Percentiles rank a stretch among this genome's conserved stretches.
phyloP scores from a whole-genome alignment of 1,140 invertebrate species.

The Drosophila nebulosa region DNA sequence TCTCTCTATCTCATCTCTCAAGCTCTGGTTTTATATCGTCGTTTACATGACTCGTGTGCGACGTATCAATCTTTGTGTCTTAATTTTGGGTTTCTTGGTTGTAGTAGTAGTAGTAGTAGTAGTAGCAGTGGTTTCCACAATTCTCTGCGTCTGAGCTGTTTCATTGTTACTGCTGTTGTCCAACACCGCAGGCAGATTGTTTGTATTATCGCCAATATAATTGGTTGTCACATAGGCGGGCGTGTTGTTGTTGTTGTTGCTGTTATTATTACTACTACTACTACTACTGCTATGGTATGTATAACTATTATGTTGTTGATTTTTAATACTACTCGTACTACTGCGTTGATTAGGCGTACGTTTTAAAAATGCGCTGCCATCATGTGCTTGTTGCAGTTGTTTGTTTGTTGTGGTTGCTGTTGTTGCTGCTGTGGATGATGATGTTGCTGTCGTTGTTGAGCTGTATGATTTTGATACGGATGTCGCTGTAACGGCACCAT shows the following conservation, averaged over 20 bases:
- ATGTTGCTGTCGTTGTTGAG: slow-evolving; percentile 32
- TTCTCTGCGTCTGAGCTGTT: not conserved
- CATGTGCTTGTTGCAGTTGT: slow-evolving; percentile 30
- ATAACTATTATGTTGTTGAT: slow-evolving; percentile 45
- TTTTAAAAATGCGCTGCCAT: slow-evolving; percentile 70
- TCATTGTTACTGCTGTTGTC: slow-evolving; percentile 36
- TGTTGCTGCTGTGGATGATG: slow-evolving; percentile 35
- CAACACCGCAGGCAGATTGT: slow-evolving; percentile 72
- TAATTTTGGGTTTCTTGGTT: slow-evolving; percentile 74
- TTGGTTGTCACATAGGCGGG: slow-evolving; percentile 63
- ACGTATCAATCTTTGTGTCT: slow-evolving; percentile 80
- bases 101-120: slow-evolving; percentile 40
- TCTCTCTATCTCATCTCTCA: slow-evolving; percentile 10
- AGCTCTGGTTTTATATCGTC: not conserved
- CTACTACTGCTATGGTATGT: slow-evolving; percentile 29
- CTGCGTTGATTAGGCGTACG: slow-evolving; percentile 68
- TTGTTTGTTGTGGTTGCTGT: slow-evolving; percentile 20
- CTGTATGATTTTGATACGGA: slow-evolving; percentile 62
- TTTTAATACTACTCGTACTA: slow-evolving; percentile 47
- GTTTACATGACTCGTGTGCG: slow-evolving; percentile 78
- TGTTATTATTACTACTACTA: slow-evolving; percentile 21
- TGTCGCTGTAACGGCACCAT: slow-evolving; percentile 61
- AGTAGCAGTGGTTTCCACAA: slow-evolving; percentile 7
- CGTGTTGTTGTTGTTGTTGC: slow-evolving; percentile 43
- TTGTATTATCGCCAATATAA: slow-evolving; percentile 77